Percentiles rank a stretch among this genome's conserved stretches.
Conservation (phyloP, 2,113 vertebrate species). For the Colossoma macropomum region DNA sequence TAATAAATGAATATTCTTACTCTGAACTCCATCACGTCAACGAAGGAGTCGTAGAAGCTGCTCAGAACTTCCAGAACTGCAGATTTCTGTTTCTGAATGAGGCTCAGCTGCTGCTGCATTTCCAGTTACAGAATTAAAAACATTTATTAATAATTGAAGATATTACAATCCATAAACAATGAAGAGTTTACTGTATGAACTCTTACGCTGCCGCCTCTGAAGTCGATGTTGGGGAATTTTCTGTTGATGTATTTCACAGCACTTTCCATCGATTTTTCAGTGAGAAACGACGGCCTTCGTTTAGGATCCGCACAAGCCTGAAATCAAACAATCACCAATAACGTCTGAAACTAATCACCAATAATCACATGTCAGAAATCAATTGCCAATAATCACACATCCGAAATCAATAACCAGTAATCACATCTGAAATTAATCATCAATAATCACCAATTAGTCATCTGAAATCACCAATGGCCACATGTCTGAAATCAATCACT, state of each 20-base stretch:
- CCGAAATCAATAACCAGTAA: too few relatives aligned
- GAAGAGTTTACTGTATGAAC: not conserved
- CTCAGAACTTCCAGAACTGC: conserved; percentile 77
- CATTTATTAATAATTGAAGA: not conserved
- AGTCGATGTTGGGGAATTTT: conserved; percentile 90
- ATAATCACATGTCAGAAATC: too few relatives aligned
- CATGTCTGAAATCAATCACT: too few relatives aligned
- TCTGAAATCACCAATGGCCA: too few relatives aligned
- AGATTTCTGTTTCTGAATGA: conserved; percentile 86
- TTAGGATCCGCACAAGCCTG: conserved; percentile 86
- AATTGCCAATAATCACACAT: too few relatives aligned
- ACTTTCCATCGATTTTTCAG: conserved; percentile 86
- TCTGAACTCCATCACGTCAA: conserved; percentile 94
- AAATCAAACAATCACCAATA: not conserved
- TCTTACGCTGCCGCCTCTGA: conserved; percentile 85
- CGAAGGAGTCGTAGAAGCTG: conserved; percentile 88
- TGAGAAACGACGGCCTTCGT: conserved; percentile 77
- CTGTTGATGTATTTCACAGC: conserved; percentile 92
- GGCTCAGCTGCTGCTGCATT: conserved; percentile 84
- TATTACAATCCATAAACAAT: not conserved
- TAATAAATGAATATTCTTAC: conserved; percentile 68
- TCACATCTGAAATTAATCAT: too few relatives aligned
- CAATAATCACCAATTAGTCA: too few relatives aligned
- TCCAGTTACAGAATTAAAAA: not conserved
- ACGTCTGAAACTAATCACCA: not conserved